Evolutionary conservation across 92 coral and sea anemone genomes (phyloP).

Genomic region (Porites rus): DNA sequence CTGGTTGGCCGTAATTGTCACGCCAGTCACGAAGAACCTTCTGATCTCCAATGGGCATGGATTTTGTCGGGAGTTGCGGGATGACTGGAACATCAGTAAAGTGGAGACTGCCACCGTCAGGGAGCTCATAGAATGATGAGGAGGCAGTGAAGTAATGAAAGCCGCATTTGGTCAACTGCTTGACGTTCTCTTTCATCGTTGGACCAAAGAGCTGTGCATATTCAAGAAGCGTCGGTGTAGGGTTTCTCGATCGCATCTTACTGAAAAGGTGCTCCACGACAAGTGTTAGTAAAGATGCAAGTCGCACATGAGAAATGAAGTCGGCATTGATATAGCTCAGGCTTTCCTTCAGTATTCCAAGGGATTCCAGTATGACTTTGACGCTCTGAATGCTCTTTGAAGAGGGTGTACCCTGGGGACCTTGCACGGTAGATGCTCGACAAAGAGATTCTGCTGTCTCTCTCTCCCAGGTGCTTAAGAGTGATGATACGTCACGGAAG

Average conservation of each 20-base stretch:
- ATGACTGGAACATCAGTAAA: constrained; percentile 46
- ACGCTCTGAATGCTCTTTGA: constrained; percentile 48
- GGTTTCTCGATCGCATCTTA: constrained; percentile 56
- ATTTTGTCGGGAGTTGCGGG: constrained; percentile 39
- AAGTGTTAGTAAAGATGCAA: constrained; percentile 47
- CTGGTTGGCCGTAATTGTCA: constrained; percentile 51
- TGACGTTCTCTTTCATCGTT: constrained; percentile 49
- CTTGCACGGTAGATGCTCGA: constrained; percentile 44
- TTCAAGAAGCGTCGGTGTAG: constrained; percentile 58
- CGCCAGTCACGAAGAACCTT: constrained; percentile 52
- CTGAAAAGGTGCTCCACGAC: constrained; percentile 64
- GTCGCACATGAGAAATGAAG: constrained; percentile 29
- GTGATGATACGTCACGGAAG: constrained; percentile 37
- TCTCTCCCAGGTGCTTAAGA: constrained; percentile 43
- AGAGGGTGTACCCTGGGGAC: constrained; percentile 56
- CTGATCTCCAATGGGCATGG: constrained; percentile 41
- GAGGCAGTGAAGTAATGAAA: constrained; percentile 54
- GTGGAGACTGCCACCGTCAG: constrained; percentile 33
- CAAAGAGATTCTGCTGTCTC: constrained; percentile 35
- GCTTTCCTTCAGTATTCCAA: constrained; percentile 20
- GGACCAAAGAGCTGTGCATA: constrained; percentile 59
- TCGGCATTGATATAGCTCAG: constrained; percentile 36
- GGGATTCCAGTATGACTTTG: constrained; percentile 35
- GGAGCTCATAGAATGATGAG: constrained; percentile 50
- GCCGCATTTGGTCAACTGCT: constrained; percentile 49